phyloP scores from a whole-genome alignment of 2,797 vertebrate genomes.

The Thunnus albacares region DNA sequence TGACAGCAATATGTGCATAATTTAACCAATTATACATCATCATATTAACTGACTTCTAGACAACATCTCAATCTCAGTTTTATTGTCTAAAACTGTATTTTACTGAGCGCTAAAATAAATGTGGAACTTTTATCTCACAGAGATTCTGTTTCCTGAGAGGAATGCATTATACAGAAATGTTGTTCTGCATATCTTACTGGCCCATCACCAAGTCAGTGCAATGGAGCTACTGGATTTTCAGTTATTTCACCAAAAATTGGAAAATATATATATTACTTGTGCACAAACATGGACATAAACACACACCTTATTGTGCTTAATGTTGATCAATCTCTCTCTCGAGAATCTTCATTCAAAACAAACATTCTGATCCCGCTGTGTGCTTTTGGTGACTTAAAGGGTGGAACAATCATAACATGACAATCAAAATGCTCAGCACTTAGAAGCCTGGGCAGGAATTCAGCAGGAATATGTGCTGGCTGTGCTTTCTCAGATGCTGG shows the following conservation, averaged over 20 bases:
- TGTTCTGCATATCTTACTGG: slow-evolving; percentile 16
- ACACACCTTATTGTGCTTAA: slow-evolving; percentile 8
- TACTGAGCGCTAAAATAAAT: slow-evolving; percentile 2
- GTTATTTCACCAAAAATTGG: too few relatives aligned
- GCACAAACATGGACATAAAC: neutral
- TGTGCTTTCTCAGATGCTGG: slow-evolving; percentile 30
- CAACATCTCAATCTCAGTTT: neutral
- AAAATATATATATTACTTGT: neutral
- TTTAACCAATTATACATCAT: neutral
- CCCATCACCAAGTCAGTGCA: slow-evolving; percentile 14
- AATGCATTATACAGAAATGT: slow-evolving; percentile 34
- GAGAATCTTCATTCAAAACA: slow-evolving; percentile 37
- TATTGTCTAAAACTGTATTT: slow-evolving; percentile 2
- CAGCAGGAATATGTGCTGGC: slow-evolving; percentile 43
- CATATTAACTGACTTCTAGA: neutral
- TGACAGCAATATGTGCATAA: neutral
- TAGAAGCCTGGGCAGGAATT: slow-evolving; percentile 44
- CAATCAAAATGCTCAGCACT: slow-evolving; percentile 45
- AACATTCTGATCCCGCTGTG: slow-evolving; percentile 30
- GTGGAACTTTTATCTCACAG: slow-evolving; percentile 38
- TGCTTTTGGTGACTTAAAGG: slow-evolving; percentile 48
- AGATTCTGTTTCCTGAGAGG: slow-evolving; percentile 16
- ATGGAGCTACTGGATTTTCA: neutral
- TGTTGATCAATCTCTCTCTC: slow-evolving; percentile 29
- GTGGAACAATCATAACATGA: slow-evolving; percentile 47